Percentiles rank a stretch among this genome's conserved stretches.
These are phyloP conservation scores for Pasiphila rectangulata DNA, from an alignment of 2,888 invertebrate genomes.

Conservation along the genomic window DNA sequence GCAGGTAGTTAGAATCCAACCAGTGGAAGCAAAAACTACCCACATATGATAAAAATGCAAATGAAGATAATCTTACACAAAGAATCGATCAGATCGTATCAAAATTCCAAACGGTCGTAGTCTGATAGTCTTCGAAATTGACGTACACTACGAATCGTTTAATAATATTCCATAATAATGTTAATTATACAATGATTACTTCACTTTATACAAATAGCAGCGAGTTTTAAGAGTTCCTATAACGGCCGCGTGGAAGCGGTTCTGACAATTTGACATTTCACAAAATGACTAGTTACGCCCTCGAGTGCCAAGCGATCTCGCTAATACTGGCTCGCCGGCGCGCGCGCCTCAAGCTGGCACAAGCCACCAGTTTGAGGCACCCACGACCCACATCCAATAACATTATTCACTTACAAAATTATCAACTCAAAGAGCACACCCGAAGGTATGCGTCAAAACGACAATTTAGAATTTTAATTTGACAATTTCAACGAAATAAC, in stretches of 20 bases:
- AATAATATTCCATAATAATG: slow-evolving; percentile 76
- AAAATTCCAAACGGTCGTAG: slow-evolving; percentile 45
- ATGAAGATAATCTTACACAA: slow-evolving; percentile 21
- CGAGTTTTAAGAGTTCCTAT: slow-evolving; percentile 89
- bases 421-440: slow-evolving; percentile 56
- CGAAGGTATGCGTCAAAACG: slow-evolving; percentile 47
- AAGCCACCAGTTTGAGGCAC: slow-evolving; percentile 15
- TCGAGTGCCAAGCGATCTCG: slow-evolving; percentile 55
- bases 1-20: slow-evolving; percentile 7
- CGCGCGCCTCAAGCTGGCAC: slow-evolving; percentile 34
- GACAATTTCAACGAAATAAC: slow-evolving; percentile 25
- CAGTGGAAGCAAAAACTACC: slow-evolving; percentile 11
- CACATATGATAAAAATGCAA: slow-evolving; percentile 16
- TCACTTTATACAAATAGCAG: slow-evolving; percentile 86
- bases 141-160: slow-evolving; percentile 73
- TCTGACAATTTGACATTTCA: slow-evolving; percentile 79
- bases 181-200: slow-evolving; percentile 78
- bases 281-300: slow-evolving; percentile 80
- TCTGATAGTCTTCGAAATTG: slow-evolving; percentile 80
- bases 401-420: slow-evolving; percentile 65
- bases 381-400: slow-evolving; percentile 39
- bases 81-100: slow-evolving; percentile 30
- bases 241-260: slow-evolving; percentile 78
- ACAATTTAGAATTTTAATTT: slow-evolving; percentile 52
- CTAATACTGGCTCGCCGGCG: slow-evolving; percentile 53